Conservation (phyloP, 2,113 vertebrate species). For the Gymnocephalus cernua region DNA sequence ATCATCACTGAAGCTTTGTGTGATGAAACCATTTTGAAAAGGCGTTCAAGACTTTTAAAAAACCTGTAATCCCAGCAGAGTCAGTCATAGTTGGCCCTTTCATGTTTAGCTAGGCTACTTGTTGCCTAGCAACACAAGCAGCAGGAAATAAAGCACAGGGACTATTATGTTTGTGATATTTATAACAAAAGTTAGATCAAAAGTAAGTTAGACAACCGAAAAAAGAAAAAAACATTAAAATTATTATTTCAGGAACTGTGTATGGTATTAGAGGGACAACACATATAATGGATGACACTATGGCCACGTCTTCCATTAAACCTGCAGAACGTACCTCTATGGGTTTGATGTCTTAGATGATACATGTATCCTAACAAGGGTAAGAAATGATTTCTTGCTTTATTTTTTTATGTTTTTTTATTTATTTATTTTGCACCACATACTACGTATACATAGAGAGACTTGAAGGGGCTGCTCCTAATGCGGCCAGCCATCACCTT, state of each 20-base stretch:
- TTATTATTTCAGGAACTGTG: background rate
- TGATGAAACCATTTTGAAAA: constrained; percentile 28
- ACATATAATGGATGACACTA: background rate
- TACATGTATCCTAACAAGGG: constrained; percentile 35
- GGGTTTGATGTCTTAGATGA: constrained; percentile 17
- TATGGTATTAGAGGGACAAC: background rate
- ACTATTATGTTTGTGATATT: constrained; percentile 4
- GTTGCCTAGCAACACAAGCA: constrained; percentile 34
- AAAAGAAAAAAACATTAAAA: background rate
- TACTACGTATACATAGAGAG: constrained; percentile 34
- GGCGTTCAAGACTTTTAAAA: background rate
- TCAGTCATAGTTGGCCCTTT: constrained; percentile 10
- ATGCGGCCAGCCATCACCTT: constrained; percentile 71
- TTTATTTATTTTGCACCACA: constrained; percentile 13
- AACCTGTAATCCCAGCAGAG: background rate
- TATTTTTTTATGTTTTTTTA: constrained; percentile 15
- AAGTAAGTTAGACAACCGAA: background rate
- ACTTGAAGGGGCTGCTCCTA: constrained; percentile 33
- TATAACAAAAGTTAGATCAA: background rate
- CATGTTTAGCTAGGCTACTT: background rate
- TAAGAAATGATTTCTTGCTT: constrained; percentile 13
- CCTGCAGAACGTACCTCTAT: background rate
- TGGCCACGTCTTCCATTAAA: background rate
- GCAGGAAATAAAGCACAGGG: background rate
- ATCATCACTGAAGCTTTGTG: constrained; percentile 3